Evolutionary conservation across 2,888 invertebrate species (phyloP), one percentile per base, ranked within the genome.

Genomic region (Drosophila hamatofila): DNA sequence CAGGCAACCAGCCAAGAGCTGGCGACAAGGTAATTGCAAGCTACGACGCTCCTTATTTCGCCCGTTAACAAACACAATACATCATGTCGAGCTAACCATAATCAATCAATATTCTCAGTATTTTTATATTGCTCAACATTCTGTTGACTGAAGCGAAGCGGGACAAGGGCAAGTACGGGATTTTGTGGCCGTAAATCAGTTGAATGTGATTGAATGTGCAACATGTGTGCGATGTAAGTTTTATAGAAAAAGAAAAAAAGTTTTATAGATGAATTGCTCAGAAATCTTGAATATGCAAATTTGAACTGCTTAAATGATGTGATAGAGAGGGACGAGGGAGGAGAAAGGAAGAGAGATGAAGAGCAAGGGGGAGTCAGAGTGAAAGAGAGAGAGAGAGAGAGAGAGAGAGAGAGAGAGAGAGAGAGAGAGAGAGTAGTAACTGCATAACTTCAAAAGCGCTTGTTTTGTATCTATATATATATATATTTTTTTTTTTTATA

Each of bases 31-130:
- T 85, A 83, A 85, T 83, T 85, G 85, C 65, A 63, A 80, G 86
- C 68, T 75, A 64, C 46, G 51, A 64, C 46, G 51, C 25, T 67
- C 14, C 55, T 16, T 18, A 37, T 49, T 35, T 55, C 49, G 46
- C 14, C n/a, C 21, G 21, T 70, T 58, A 33, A 48, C 75, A 75
- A 80, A 75, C 67, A 74, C 81, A 81, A 84, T 84, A 72, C 70
- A 88, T 84, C 87, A 88, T 81, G 64, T 83, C 68, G 35, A 63
- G 72, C 54, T 71, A 54, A 58, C 66, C 77, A 81, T 79, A 89
- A 87, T 84, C 84, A 84, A 84, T 84, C 87, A 84, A 89, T 81
- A 66, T 77, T 78, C 72, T 60, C 46, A 62, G 60, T 60, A 65
- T 70, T 71, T 71, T 68, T 71, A 71, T 67, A 58, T 70, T 66